Base-by-base conservation (phyloP, 2,888 invertebrate species). In the Axea sp. region DNA sequence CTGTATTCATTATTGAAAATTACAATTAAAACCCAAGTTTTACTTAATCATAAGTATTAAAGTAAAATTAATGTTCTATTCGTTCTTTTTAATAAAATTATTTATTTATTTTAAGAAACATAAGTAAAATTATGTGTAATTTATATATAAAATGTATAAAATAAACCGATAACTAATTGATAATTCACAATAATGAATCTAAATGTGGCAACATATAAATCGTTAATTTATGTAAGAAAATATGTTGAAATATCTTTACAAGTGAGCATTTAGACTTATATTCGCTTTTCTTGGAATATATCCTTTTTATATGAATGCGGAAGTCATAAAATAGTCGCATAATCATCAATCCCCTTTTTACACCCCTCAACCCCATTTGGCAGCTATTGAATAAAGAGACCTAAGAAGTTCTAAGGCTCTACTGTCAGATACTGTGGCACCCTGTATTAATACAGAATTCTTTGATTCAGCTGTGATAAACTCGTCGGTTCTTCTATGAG, bases 341-440 rank as follows among this genome's bases (percentile, higher is more conserved):
- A 60, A 53, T 37, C 17, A 28, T 65, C 62, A 68, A 64, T 64
- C 33, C 26, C 22, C 17, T 33, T 33, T 19, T 9, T 28, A 15
- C 14, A n/a, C 17, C 3, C 17, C 69, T 88, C 90, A 91, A 80
- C 94, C 94, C 91, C 95, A 95, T 88, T 93, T 92, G 11, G 95
- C 94, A 60, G 95, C 95, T 85, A 96, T 92, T 74, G 94, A 92
- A 88, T 95, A 96, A 62, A 96, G 89, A 75, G 95, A 95, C 88
- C 94, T 92, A 83, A 96, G 90, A 78, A 96, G 89, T 88, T 95
- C 95, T 80, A 96, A 88, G 7, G 95, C 95, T 86, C 95, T 90
- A 12, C 92, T 92, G 82, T 95, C 95, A 7, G 95, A 92, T 51
- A 76, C 90, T 83, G 82, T 84, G 78, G 75, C 89, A 87, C 83